Evolutionary conservation across 2,113 vertebrate genomes (phyloP).

Genomic region (Pseudolaguvia tuberculata): DNA sequence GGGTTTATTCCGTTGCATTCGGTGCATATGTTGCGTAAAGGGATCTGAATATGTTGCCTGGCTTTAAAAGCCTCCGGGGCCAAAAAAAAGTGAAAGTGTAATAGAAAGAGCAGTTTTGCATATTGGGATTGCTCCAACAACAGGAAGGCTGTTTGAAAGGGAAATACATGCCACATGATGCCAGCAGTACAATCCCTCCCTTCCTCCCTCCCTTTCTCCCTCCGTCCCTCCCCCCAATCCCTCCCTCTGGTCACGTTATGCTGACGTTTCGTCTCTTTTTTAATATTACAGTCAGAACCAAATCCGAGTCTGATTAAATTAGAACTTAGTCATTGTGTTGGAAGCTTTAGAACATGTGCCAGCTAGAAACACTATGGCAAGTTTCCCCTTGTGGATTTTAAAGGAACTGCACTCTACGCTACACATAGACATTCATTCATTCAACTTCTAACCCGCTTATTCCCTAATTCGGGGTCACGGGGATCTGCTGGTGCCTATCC

Average conservation of each 20-base stretch:
- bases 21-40: background rate
- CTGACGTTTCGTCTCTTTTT: slow-evolving; percentile 31
- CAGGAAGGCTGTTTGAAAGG: slow-evolving; percentile 31
- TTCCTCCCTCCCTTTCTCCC: slow-evolving; percentile 24
- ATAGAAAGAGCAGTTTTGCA: slow-evolving; percentile 27
- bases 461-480: no score
- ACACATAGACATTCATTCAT: no score
- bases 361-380: background rate
- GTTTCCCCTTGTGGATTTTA: no score
- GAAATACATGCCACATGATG: slow-evolving; percentile 26
- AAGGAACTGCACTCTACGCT: no score
- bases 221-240: background rate
- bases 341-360: slow-evolving; percentile 4
- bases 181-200: background rate
- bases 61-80: background rate
- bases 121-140: slow-evolving; percentile 29
- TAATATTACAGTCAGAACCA: background rate
- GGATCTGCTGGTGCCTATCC: no score
- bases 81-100: background rate
- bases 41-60: background rate
- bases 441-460: no score
- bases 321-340: background rate
- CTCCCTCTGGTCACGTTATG: slow-evolving; percentile 37
- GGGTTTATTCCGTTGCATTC: background rate
- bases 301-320: background rate